Base-by-base conservation (phyloP, 2,113 vertebrate species). In the Gracilinanus agilis region DNA sequence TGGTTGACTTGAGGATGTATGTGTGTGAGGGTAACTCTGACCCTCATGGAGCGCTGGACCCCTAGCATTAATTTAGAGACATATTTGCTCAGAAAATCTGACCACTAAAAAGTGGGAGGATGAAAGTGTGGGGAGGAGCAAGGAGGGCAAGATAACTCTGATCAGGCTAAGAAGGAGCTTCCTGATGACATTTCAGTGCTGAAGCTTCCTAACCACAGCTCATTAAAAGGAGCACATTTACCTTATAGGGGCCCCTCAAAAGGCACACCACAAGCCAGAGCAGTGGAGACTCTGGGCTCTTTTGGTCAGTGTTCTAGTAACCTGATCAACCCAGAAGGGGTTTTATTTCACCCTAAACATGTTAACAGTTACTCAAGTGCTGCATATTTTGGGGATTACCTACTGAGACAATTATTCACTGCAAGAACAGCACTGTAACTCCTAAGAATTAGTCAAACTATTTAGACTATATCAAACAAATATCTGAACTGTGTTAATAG, bases 401-500 rank as follows among this genome's bases (percentile, higher is more conserved):
- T 54, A 91, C 10, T 3, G 53, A n/a, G 44, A 1, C 34, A 55
- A 10, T 3, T 92, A 44, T 6, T 92, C 23, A 0, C 0, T 11
- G 44, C 44, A 53, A 90, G 40, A 83, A 21, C 27, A 24, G 92
- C 53, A 40, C 23, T 6, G 44, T 88, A 29, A 25, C 2, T 88
- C 13, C 53, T 25, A 13, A 89, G 55, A 55, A 44, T 13, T 29
- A 12, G 27, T 44, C 19, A 19, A 53, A 29, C 3, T 9, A 1
- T 29, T 27, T 25, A 0, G 24, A 0, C 0, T 0, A 11, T 1
- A 8, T 4, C 2, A 1, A 91, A 24, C 56, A 92, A 24, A 53
- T 3, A 3, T 90, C 44, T 56, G 4, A n/a, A 44, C 2, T 5
- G 12, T 0, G 53, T 55, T 7, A 40, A 25, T 0, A 8, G 11